phyloP scores from a whole-genome alignment of 2,113 vertebrate genomes.

The Acrocephalus kingi region DNA sequence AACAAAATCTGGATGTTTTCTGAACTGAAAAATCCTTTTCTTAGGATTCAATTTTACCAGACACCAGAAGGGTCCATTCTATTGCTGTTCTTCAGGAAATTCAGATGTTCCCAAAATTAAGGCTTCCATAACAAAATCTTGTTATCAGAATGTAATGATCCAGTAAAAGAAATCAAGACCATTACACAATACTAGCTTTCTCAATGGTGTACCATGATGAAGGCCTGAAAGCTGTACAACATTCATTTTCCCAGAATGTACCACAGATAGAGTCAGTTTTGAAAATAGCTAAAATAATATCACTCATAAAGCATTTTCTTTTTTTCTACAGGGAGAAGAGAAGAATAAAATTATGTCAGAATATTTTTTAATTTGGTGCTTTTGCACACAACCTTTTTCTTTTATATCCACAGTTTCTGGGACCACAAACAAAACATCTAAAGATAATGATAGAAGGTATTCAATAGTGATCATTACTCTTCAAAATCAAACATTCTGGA shows the following conservation, averaged over 20 bases:
- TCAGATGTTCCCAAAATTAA: constrained; percentile 15
- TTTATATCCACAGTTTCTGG: background rate
- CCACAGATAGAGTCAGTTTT: background rate
- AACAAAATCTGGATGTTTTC: constrained; percentile 31
- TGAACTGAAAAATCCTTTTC: constrained; percentile 16
- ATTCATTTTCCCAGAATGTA: background rate
- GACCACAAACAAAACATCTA: background rate
- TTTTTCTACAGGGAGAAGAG: background rate
- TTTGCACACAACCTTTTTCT: background rate
- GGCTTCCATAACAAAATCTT: constrained; percentile 1
- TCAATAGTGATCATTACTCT: background rate
- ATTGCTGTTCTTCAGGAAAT: background rate
- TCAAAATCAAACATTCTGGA: background rate
- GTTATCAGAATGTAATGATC: constrained; percentile 35
- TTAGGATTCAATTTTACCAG: background rate
- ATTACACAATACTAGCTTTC: constrained; percentile 17
- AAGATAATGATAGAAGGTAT: background rate
- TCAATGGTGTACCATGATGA: background rate
- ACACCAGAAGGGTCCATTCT: background rate
- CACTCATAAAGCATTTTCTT: background rate
- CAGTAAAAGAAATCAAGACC: constrained; percentile 20
- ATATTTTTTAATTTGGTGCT: background rate
- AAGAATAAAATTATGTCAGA: background rate
- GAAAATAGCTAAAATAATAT: background rate
- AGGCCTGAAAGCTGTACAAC: background rate